These are phyloP conservation scores for Spondyliosoma cantharus DNA, from an alignment of 2,797 vertebrate genomes.

Conservation along the genomic window DNA sequence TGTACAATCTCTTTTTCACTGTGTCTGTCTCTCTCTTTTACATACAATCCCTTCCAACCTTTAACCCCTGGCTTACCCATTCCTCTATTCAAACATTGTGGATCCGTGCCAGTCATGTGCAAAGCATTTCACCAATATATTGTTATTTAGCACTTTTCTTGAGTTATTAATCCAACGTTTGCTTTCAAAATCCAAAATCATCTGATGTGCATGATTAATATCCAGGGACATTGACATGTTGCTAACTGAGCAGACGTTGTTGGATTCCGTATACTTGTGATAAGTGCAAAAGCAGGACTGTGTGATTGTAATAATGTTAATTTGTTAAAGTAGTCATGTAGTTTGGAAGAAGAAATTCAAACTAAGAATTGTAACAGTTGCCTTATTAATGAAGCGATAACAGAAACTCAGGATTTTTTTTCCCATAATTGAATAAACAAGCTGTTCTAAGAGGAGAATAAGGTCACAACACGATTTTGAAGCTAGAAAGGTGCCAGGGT, in stretches of 20 bases:
- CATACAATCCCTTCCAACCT: slow-evolving; percentile 59
- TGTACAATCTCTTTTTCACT: slow-evolving; percentile 12
- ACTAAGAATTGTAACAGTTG: no score
- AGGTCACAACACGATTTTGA: no score
- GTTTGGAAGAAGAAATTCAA: no score
- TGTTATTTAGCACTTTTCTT: background rate
- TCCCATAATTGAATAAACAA: no score
- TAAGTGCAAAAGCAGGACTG: background rate
- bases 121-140: background rate
- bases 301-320: background rate
- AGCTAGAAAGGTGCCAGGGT: no score
- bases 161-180: background rate
- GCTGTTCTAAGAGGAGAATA: no score
- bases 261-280: background rate
- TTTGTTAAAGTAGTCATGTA: no score
- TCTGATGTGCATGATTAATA: background rate
- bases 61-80: slow-evolving; percentile 57
- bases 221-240: background rate
- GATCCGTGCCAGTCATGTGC: slow-evolving; percentile 25
- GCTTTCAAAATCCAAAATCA: background rate
- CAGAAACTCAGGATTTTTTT: no score
- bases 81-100: slow-evolving; percentile 56
- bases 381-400: no score
- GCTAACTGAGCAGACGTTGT: background rate
- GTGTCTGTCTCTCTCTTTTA: slow-evolving; percentile 44